phyloP scores from a whole-genome alignment of 2,797 vertebrate species.

The Mus minutoides region DNA sequence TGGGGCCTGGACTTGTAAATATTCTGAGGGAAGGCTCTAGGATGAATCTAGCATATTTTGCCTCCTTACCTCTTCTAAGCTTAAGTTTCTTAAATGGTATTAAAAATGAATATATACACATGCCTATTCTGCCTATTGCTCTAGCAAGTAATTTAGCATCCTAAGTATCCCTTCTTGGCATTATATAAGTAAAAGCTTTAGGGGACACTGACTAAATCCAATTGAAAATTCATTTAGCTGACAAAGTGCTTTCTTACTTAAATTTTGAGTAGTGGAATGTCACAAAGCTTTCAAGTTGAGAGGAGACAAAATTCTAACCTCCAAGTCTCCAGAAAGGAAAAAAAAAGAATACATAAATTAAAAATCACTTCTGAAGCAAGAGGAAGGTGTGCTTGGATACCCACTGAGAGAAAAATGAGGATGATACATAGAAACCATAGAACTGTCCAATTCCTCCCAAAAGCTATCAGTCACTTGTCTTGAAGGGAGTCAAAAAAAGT shows the following conservation, averaged over 20 bases:
- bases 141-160: constrained; percentile 16
- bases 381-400: not conserved
- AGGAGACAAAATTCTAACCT: not conserved
- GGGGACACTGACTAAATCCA: not conserved
- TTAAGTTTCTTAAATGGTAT: not conserved
- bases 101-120: not conserved
- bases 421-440: not conserved
- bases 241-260: not conserved
- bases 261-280: not conserved
- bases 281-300: constrained; percentile 32
- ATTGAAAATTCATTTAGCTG: constrained; percentile 1
- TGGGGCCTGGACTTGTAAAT: not conserved
- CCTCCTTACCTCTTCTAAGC: not conserved
- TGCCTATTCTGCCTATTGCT: not conserved
- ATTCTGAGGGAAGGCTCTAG: not conserved
- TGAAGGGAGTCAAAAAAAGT: not conserved
- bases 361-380: constrained; percentile 9
- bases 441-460: not conserved
- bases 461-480: not conserved
- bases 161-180: not conserved
- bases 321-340: not conserved
- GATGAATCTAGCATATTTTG: not conserved
- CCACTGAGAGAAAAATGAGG: not conserved
- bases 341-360: not conserved
- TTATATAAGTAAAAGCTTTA: not conserved